Base-by-base conservation (phyloP, 2,888 invertebrate species). In the Imbricaverruca yamaguchii region DNA sequence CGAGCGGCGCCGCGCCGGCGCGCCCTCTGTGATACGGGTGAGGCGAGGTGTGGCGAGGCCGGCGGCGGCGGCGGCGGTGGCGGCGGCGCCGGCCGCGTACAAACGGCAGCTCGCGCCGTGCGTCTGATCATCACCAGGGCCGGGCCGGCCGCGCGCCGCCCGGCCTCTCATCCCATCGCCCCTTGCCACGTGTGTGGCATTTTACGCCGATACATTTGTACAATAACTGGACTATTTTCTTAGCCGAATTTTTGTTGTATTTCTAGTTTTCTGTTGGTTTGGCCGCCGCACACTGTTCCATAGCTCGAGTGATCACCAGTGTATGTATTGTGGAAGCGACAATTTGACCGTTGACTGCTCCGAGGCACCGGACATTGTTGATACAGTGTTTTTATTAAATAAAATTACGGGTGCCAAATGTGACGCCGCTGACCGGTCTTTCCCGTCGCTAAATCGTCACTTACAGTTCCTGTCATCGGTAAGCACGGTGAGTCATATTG, bases 1-100 rank as follows among this genome's bases (percentile, higher is more conserved):
- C n/a, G n/a, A n/a, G n/a, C n/a, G n/a, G n/a, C 83, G 82, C 81
- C 82, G 82, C 74, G 59, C 59, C 59, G 59, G 59, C 69, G 15
- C 53, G 13, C 69, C 74, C 21, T 74, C 53, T 74, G 74, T 74
- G 74, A 74, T 74, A 74, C 74, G 53, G 55, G 74, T 74, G 74
- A 18, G 23, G 21, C 2, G 39, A 39, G 39, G 39, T 4, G 39
- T 3, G 39, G 39, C 39, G 39, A 39, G 39, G 39, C 39, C 9
- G n/a, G n/a, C 61, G 61, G 15, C 15, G 18, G n/a, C n/a, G n/a
- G n/a, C n/a, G n/a, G n/a, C n/a, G n/a, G n/a, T n/a, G n/a, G n/a
- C n/a, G n/a, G n/a, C n/a, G n/a, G n/a, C n/a, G n/a, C n/a, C n/a
- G n/a, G 15, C 61, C 18, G 18, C 18, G 61, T 61, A 61, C 61